phyloP scores from a whole-genome alignment of 2,113 vertebrate genomes.

The Crotalus viridis region DNA sequence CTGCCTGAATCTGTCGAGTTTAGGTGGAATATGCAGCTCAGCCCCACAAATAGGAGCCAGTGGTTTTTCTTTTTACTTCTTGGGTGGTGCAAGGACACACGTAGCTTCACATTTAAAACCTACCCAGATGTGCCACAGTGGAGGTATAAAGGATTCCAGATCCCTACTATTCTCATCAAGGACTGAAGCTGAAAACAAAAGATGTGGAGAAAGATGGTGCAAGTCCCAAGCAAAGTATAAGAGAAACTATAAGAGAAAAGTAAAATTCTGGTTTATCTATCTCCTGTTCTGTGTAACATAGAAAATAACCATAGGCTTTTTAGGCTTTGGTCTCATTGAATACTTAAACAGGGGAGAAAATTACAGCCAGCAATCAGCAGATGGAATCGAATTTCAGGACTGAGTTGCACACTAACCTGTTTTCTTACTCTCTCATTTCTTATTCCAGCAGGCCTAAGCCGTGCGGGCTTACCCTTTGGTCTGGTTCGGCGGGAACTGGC shows the following conservation, averaged over 20 bases:
- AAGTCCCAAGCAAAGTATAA: not conserved
- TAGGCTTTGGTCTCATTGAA: slow-evolving; percentile 9
- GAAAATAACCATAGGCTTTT: not conserved
- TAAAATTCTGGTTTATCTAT: not conserved
- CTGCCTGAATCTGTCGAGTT: slow-evolving; percentile 13
- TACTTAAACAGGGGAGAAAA: not conserved
- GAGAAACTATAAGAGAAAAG: not conserved
- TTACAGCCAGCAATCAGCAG: not conserved
- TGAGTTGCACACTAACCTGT: not conserved
- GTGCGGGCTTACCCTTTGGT: slow-evolving; percentile 88
- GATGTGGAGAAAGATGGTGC: not conserved
- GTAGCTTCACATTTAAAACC: not conserved
- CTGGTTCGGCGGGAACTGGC: slow-evolving; percentile 90
- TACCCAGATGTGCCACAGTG: not conserved
- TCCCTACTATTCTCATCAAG: not conserved
- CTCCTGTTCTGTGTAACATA: not conserved
- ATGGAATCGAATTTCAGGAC: not conserved
- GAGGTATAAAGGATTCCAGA: not conserved
- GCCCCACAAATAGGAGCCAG: not conserved
- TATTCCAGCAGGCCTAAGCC: slow-evolving; percentile 76
- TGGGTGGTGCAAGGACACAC: slow-evolving; percentile 6
- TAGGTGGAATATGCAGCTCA: slow-evolving; percentile 4
- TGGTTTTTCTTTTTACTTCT: not conserved
- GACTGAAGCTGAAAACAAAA: not conserved
- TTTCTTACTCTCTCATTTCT: not conserved